These are phyloP conservation scores for Drosophila birchii DNA, from an alignment of 2,888 invertebrate genomes.

Conservation along the genomic window DNA sequence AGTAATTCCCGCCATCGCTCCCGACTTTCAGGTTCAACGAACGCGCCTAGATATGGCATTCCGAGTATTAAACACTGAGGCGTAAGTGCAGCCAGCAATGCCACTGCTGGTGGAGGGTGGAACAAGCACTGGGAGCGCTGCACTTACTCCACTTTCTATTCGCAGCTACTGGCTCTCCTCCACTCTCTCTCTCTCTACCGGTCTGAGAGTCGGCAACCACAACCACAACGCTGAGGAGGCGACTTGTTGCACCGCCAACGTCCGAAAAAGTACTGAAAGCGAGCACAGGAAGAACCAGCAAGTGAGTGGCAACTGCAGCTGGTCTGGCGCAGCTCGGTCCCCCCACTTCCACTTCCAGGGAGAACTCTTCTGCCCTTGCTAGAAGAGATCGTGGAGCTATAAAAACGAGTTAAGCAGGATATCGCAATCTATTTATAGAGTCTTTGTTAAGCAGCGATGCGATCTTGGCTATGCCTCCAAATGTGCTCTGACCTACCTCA, in stretches of 20 bases:
- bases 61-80: slow-evolving; percentile 3
- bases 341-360: background rate
- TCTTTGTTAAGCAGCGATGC: background rate
- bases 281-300: slow-evolving; percentile 69
- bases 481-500: slow-evolving; percentile 2
- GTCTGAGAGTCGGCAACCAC: slow-evolving; percentile 35
- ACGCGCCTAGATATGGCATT: slow-evolving; percentile 46
- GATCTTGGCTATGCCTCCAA: background rate
- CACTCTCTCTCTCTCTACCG: slow-evolving; percentile 29
- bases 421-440: slow-evolving; percentile 5
- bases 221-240: slow-evolving; percentile 23
- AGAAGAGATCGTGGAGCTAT: background rate
- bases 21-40: slow-evolving; percentile 64
- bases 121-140: slow-evolving; percentile 20
- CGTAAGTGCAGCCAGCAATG: slow-evolving; percentile 29
- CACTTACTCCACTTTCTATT: slow-evolving; percentile 73
- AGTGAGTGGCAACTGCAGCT: slow-evolving; percentile 39
- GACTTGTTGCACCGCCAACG: slow-evolving; percentile 77
- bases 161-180: slow-evolving; percentile 34
- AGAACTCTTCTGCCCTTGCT: slow-evolving; percentile 27
- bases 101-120: slow-evolving; percentile 4
- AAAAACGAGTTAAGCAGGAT: slow-evolving; percentile 24
- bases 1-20: background rate
- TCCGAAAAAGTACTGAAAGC: slow-evolving; percentile 66
- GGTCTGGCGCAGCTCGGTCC: slow-evolving; percentile 14